Evolutionary conservation across 1,140 invertebrate species (phyloP), one percentile per base, ranked within the genome.

Genomic region (Bombus sibiricus): DNA sequence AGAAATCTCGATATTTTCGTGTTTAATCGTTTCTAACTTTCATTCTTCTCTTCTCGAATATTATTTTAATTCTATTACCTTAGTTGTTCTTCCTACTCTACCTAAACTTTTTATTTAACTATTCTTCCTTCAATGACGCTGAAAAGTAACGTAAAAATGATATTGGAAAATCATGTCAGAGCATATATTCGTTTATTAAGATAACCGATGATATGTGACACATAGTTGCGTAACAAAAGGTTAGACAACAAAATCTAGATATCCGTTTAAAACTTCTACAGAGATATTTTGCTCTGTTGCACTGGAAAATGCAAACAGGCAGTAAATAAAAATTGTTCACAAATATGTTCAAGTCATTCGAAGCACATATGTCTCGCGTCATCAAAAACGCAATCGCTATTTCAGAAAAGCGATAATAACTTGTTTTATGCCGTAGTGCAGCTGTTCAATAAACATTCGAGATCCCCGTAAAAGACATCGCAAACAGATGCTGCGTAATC

Each of bases 401-500:
- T 28, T 57, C 68, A 28, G 25, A 28, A 22, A 22, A 22, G 39
- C 47, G 79, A 47, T 32, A 41, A 72, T 41, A n/a, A 72, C 47
- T 41, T 25, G 22, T 41, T 53, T 57, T 47, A 53, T 53, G 10
- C 57, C 47, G 32, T 34, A 37, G 47, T 12, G 25, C 37, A 39
- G 32, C 47, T 62, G 68, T 73, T 81, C 59, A 5, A 68, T 71
- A 81, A 81, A 81, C 79, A 81, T 62, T 15, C 68, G n/a, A 59
- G 69, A 81, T 81, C 59, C 28, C 34, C 12, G 53, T 28, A 10
- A 37, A 64, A 81, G 9, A 41, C 53, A 22, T 64, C 6, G 80
- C 39, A 64, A 64, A 82, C 39, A 81, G 68, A 82, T 64, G 80
- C 80, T 82, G 80, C 32, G 71, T 47, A 74, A 74, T 74, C 47